Base-by-base conservation (phyloP, 2,888 invertebrate species). In the Polyploca ridens region DNA sequence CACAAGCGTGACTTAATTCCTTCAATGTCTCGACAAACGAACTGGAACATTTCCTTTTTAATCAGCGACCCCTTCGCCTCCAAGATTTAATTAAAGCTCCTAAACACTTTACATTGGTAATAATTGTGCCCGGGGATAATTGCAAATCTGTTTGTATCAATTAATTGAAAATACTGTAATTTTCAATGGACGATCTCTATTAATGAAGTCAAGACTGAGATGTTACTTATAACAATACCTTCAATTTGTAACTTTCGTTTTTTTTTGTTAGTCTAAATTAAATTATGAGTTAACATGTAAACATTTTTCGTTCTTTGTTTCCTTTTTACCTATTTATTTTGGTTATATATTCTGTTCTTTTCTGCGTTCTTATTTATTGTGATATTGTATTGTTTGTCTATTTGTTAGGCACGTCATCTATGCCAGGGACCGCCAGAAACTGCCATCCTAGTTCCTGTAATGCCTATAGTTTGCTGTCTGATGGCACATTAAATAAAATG, bases 91-190 rank as follows among this genome's bases (percentile, higher is more conserved):
- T 91, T 90, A 90, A 88, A 82, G 79, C 77, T 74, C 75, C 83
- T 82, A 86, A 89, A 88, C 85, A 88, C 85, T 89, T 88, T 81
- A 89, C 88, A 88, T 89, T 82, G 84, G 84, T 83, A 88, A 89
- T 91, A 87, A 90, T 84, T 85, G 83, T 82, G 76, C 77, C 72
- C 72, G 73, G 73, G 71, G 78, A 84, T 82, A 78, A 80, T 83
- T 79, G 81, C 83, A 81, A 84, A 85, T 83, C 84, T 82, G 83
- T 83, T 86, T 83, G 80, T 83, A 79, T 78, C 81, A 84, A 84
- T 84, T 85, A 85, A 86, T 85, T 83, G 74, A 68, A 81, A 85
- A 72, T 67, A 66, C 64, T 65, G 74, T 77, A 76, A 74, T 70
- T 74, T 75, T 74, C 75, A 75, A 77, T 73, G 71, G 73, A 67